These are phyloP conservation scores for Polydrusus tereticollis DNA, from an alignment of 2,888 invertebrate species.

Conservation along the genomic window DNA sequence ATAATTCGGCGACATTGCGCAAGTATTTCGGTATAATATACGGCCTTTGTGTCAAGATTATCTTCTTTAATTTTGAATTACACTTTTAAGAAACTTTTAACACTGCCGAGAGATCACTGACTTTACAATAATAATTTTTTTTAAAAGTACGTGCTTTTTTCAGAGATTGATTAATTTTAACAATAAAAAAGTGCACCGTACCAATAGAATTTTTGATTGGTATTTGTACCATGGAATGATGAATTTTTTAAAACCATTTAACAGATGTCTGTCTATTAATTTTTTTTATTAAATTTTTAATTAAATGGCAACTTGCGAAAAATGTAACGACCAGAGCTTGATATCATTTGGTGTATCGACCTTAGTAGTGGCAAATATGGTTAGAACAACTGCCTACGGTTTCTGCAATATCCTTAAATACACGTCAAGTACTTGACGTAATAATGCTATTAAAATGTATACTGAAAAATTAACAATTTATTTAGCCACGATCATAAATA, in stretches of 20 bases:
- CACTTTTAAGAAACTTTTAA: conserved; percentile 33
- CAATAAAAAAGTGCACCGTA: conserved; percentile 32
- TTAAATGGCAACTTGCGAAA: conserved; percentile 36
- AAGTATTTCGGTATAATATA: conserved; percentile 9
- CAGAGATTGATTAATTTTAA: conserved; percentile 17
- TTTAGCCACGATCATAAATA: not conserved
- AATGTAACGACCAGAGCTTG: conserved; percentile 11
- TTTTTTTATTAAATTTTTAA: conserved; percentile 17
- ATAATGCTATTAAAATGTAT: conserved; percentile 26
- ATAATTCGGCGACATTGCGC: conserved; percentile 8
- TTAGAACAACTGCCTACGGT: conserved; percentile 44
- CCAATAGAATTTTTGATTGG: conserved; percentile 41
- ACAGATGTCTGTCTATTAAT: conserved; percentile 13
- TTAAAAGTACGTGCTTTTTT: conserved; percentile 32
- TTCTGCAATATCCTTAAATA: conserved; percentile 31
- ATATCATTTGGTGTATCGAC: conserved; percentile 45
- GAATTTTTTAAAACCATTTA: conserved; percentile 22
- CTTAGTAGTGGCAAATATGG: conserved; percentile 47
- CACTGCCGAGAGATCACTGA: conserved; percentile 33
- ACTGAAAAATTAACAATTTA: conserved; percentile 13
- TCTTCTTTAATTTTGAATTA: conserved; percentile 41
- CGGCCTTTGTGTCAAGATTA: conserved; percentile 30
- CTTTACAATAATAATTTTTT: conserved; percentile 24
- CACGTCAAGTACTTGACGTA: conserved; percentile 32
- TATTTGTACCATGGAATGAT: conserved; percentile 21